These are phyloP conservation scores for Phaethon lepturus DNA, from an alignment of 2,113 vertebrate species.

Conservation along the genomic window DNA sequence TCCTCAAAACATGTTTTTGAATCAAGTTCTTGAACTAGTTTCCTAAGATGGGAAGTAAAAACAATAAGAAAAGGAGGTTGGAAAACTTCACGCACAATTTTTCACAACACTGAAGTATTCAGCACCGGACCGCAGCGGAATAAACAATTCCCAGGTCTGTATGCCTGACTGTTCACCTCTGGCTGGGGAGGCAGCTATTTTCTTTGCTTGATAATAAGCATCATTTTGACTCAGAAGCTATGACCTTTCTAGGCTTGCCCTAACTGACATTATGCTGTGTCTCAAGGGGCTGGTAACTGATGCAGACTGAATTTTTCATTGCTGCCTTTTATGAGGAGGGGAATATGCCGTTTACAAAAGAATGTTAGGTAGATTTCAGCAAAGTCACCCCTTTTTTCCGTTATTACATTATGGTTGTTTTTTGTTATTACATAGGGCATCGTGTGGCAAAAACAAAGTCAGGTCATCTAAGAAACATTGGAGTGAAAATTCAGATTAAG, in stretches of 20 bases:
- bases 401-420: neutral
- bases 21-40: neutral
- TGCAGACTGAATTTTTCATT: neutral
- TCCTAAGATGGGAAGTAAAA: neutral
- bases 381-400: neutral
- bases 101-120: neutral
- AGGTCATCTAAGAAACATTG: neutral
- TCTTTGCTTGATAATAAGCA: neutral
- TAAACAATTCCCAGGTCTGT: neutral
- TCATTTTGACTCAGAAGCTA: neutral
- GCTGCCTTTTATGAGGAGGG: neutral
- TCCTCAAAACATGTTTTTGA: slow-evolving; percentile 4
- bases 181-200: neutral
- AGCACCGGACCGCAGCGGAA: neutral
- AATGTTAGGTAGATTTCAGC: neutral
- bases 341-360: neutral
- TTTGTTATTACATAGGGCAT: neutral
- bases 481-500: neutral
- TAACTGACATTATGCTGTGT: neutral
- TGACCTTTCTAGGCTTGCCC: neutral
- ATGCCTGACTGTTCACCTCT: neutral
- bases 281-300: neutral
- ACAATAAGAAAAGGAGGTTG: neutral
- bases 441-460: neutral
- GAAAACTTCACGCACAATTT: neutral